Base-by-base conservation (phyloP, 2,888 invertebrate genomes). In the Drosophila parthenogenetica region DNA sequence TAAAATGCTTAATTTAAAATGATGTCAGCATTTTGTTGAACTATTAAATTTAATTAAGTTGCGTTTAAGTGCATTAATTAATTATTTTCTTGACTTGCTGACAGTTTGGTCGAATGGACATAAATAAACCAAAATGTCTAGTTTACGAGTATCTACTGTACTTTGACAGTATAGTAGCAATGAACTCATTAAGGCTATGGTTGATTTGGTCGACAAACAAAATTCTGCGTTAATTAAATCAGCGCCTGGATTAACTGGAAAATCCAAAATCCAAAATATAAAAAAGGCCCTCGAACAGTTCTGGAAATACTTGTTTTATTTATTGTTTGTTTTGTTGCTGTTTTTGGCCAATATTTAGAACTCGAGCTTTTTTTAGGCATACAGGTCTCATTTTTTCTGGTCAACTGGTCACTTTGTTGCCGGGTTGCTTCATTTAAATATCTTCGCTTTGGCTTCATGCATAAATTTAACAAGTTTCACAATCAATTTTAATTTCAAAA, bases 171-270 rank as follows among this genome's bases (percentile, higher is more conserved):
- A n/a, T 48, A 51, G 60, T 37, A 69, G 55, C 66, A 74, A 61
- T 71, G 77, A 81, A 81, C 81, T 83, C 63, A 79, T 86, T 82
- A 69, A 73, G 65, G 45, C 48, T 65, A 40, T 62, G 58, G 50
- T 14, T 43, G 11, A 40, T 11, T 49, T 54, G 54, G 60, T 69
- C 70, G 65, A 8, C 62, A 65, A 73, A 73, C 57, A 69, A 63
- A 63, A 67, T 62, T 81, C 63, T 73, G 74, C 58, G 81, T 69
- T 87, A 87, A 82, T 84, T 81, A 54, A 81, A 63, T 55, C 65
- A 58, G 39, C n/a, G 53, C 55, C 79, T 71, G 79, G 79, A 71
- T 69, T 55, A 69, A 75, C 72, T 74, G 78, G 74, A 58, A 79
- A 79, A 57, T 29, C 66, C 59, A 58, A 79, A 79, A 57, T 29